Conservation (phyloP, 2,113 vertebrate species). For the Neopipo cinnamomea region DNA sequence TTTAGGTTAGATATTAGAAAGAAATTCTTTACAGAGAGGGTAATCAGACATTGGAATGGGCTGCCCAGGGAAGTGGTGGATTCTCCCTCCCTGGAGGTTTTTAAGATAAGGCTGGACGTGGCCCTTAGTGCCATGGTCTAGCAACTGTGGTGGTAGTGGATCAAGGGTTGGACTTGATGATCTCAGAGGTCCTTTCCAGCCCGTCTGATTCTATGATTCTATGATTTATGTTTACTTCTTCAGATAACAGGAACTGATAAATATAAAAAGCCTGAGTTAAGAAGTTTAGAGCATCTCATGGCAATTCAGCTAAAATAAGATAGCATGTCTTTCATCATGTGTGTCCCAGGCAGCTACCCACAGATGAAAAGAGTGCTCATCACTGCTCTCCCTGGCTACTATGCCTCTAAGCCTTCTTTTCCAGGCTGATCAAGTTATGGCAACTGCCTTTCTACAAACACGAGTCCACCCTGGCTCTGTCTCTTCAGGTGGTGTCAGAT, state of each 20-base stretch:
- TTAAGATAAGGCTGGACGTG: no score
- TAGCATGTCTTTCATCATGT: not conserved
- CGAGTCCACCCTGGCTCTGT: not conserved
- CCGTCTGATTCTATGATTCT: no score
- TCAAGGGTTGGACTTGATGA: no score
- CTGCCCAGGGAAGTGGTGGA: no score
- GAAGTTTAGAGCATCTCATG: not conserved
- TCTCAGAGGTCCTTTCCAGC: no score
- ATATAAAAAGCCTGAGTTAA: not conserved
- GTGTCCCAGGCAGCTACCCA: not conserved
- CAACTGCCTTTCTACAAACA: not conserved
- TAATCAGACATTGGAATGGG: no score
- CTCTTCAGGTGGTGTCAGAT: not conserved
- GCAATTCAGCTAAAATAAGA: not conserved
- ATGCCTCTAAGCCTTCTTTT: not conserved
- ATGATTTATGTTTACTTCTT: not conserved
- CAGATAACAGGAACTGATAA: not conserved
- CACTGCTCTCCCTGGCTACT: not conserved
- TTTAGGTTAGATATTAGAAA: no score
- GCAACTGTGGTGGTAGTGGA: no score
- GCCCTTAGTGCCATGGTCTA: no score
- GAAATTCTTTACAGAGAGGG: no score
- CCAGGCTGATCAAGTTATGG: not conserved
- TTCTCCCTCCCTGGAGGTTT: no score
- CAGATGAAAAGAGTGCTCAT: not conserved